Conservation (phyloP, 2,888 invertebrate genomes). For the Serrognathus titanus region DNA sequence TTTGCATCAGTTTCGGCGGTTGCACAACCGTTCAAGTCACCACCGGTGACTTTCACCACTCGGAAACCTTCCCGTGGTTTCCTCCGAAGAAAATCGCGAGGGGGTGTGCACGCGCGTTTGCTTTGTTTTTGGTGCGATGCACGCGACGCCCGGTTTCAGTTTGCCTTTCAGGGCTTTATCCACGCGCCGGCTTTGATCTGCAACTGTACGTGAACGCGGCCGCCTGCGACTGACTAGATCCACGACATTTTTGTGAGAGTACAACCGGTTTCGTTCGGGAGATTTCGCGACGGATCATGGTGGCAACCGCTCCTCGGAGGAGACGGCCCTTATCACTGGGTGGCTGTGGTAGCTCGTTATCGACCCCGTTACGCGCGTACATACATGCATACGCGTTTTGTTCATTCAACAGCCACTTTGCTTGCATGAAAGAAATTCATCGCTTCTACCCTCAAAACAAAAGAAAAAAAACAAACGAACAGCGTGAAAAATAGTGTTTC, state of each 20-base stretch:
- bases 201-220: slow-evolving; percentile 10
- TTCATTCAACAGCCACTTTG: too few species aligned
- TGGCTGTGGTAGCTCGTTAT: too few species aligned
- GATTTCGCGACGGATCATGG: slow-evolving; percentile 24
- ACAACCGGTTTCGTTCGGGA: slow-evolving; percentile 32
- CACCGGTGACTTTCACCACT: not conserved
- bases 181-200: slow-evolving; percentile 1
- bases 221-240: slow-evolving; percentile 26
- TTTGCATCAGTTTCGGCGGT: not conserved
- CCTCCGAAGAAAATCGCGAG: too few species aligned
- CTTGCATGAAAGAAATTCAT: too few species aligned
- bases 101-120: too few species aligned
- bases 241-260: slow-evolving; percentile 32
- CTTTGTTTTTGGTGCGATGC: not conserved
- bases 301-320: slow-evolving; percentile 4
- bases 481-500: too few species aligned
- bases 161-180: slow-evolving; percentile 6
- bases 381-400: too few species aligned
- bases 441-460: too few species aligned
- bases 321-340: not conserved
- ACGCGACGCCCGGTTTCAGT: slow-evolving; percentile 8
- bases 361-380: too few species aligned
- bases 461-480: too few species aligned
- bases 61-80: not conserved
- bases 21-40: too few species aligned